Evolutionary conservation across 1,140 invertebrate species (phyloP).

Genomic region (Bilobella aurantiaca): DNA sequence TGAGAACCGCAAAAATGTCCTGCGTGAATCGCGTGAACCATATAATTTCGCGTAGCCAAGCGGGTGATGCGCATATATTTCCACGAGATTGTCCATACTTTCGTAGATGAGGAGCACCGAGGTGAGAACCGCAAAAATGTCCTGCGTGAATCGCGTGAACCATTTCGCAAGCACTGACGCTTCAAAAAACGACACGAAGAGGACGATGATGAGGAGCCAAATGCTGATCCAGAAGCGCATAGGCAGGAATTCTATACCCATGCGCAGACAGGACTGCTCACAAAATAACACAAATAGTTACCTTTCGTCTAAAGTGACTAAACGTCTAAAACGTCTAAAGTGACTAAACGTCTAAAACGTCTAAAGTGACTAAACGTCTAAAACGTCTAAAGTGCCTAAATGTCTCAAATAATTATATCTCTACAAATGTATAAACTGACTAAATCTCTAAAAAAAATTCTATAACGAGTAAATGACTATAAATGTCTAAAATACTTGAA

Average conservation of each 20-base stretch:
- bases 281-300: conserved; percentile 35
- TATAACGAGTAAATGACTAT: no score
- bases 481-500: no score
- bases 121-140: conserved; percentile 92
- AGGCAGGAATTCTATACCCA: conserved; percentile 75
- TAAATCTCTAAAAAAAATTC: no score
- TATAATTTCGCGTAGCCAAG: no score
- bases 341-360: no score
- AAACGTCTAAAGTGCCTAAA: no score
- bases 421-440: no score
- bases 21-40: conserved; percentile 91
- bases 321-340: not conserved
- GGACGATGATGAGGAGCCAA: conserved; percentile 78
- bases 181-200: conserved; percentile 74
- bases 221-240: conserved; percentile 80
- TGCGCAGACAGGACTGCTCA: conserved; percentile 68
- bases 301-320: not conserved
- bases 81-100: conserved; percentile 63
- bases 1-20: conserved; percentile 92
- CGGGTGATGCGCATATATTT: conserved; percentile 37
- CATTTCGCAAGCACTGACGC: conserved; percentile 81
- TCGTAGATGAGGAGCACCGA: conserved; percentile 89
- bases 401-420: no score
- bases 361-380: no score
- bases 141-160: conserved; percentile 91